Conservation (phyloP, 2,113 vertebrate genomes). For the Pedionomus torquatus region DNA sequence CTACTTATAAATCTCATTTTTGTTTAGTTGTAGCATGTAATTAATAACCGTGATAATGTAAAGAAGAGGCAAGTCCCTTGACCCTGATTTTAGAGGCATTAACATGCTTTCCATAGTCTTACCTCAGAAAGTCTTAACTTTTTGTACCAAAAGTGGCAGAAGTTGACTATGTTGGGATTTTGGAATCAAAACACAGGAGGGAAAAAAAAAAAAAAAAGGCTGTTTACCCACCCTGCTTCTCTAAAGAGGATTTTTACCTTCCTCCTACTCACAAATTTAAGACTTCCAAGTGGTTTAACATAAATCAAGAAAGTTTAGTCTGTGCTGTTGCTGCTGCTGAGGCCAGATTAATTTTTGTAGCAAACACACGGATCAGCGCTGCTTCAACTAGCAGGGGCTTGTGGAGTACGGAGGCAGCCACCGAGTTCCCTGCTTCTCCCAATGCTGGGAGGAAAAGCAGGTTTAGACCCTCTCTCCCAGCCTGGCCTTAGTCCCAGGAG, state of each 20-base stretch:
- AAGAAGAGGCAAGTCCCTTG: neutral
- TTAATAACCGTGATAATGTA: neutral
- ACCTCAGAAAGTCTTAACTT: neutral
- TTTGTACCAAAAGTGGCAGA: neutral
- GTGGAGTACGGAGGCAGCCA: neutral
- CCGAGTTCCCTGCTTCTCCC: neutral
- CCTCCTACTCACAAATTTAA: neutral
- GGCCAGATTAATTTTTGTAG: neutral
- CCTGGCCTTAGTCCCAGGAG: neutral
- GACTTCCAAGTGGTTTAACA: neutral
- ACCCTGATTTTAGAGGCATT: neutral
- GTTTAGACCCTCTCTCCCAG: neutral
- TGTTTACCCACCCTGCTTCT: neutral
- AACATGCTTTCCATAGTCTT: neutral
- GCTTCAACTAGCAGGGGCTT: neutral
- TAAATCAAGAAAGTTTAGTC: neutral
- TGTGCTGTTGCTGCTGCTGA: neutral
- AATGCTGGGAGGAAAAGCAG: neutral
- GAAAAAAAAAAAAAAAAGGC: neutral
- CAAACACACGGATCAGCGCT: neutral
- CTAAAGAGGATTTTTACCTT: neutral
- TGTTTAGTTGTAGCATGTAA: neutral
- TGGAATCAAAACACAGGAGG: neutral
- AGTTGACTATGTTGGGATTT: neutral
- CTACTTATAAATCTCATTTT: neutral